These are phyloP conservation scores for Naso thynnoides DNA, from an alignment of 2,797 vertebrate genomes.

Conservation along the genomic window DNA sequence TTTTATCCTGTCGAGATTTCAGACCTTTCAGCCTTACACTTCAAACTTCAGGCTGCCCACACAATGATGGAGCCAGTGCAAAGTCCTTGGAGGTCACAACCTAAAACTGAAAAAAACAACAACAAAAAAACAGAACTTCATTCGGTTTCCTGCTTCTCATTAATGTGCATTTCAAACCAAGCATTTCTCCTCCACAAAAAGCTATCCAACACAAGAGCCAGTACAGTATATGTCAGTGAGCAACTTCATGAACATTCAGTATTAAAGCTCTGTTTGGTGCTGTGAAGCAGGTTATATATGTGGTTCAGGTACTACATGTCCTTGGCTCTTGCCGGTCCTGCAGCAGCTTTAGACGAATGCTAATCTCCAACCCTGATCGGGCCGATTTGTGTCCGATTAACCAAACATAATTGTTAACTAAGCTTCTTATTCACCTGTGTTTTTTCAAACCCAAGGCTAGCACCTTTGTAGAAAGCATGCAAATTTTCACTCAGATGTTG, in stretches of 20 bases:
- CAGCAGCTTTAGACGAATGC: slow-evolving; percentile 25
- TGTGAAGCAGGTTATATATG: slow-evolving; percentile 16
- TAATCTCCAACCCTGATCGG: slow-evolving; percentile 27
- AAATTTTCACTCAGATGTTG: slow-evolving; percentile 6
- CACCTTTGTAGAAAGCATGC: slow-evolving; percentile 33
- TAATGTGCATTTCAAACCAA: slow-evolving; percentile 2
- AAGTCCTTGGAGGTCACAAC: slow-evolving; percentile 32
- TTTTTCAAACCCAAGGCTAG: slow-evolving; percentile 29
- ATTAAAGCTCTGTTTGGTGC: slow-evolving; percentile 2
- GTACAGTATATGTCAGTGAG: neutral
- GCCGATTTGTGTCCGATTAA: slow-evolving; percentile 55
- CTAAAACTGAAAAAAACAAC: slow-evolving; percentile 3
- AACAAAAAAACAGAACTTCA: slow-evolving; percentile 4
- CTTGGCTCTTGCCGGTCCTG: slow-evolving; percentile 25
- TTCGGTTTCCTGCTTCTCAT: slow-evolving; percentile 1
- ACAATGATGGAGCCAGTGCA: slow-evolving; percentile 4
- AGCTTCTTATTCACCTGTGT: slow-evolving; percentile 21
- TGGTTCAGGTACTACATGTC: slow-evolving; percentile 19
- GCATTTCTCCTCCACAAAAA: slow-evolving; percentile 1
- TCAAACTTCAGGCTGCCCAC: slow-evolving; percentile 2
- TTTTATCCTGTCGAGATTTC: slow-evolving; percentile 11
- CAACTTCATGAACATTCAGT: slow-evolving; percentile 4
- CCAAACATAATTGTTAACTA: slow-evolving; percentile 30
- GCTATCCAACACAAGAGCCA: neutral
- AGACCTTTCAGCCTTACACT: slow-evolving; percentile 15